Evolutionary conservation across 2,113 vertebrate species (phyloP), one percentile per base, ranked within the genome.

Genomic region (Microtus montanus): DNA sequence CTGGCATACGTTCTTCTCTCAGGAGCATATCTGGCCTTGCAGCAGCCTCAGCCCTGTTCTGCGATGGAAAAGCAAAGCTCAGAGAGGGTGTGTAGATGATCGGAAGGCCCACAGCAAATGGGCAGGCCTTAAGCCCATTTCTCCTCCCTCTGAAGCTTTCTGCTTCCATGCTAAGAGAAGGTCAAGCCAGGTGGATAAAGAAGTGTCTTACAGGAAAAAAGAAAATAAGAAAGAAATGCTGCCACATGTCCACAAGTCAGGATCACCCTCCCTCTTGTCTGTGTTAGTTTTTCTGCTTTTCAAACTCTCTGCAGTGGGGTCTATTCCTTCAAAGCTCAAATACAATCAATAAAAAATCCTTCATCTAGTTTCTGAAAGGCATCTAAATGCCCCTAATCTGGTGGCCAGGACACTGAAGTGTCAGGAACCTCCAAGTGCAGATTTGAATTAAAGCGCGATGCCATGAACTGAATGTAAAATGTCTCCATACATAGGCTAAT

Each of bases 1-100:
- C 38, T 11, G 10, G 2, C 20, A 0, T 6, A 19, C 8, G 12
- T 9, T 92, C 71, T 49, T 22, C 66, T 30, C 44, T 28, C 41
- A 2, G 19, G 2, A 1, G 17, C 49, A 17, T 33, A 1, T 35
- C 12, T 17, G 2, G 24, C 84, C 49, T 49, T 12, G 19, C 11
- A 58, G 58, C n/a, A 26, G 35, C 61, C 24, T 47, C 33, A 20
- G 14, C 22, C 54, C n/a, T 28, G 66, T 35, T 38, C 74, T 73
- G 19, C 20, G 20, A 88, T 2, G 3, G 22, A 79, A 20, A 64
- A 41, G 7, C 24, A 33, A 58, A 54, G 52, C 22, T 44, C 47
- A 75, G 79, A 90, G 80, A 61, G 38, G n/a, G 28, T 58, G 58
- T 82, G 35, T 4, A 11, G 61, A 12, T 58, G 38, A 30, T 22